These are phyloP conservation scores for Trachurus trachurus DNA, from an alignment of 2,797 vertebrate genomes.

Conservation along the genomic window DNA sequence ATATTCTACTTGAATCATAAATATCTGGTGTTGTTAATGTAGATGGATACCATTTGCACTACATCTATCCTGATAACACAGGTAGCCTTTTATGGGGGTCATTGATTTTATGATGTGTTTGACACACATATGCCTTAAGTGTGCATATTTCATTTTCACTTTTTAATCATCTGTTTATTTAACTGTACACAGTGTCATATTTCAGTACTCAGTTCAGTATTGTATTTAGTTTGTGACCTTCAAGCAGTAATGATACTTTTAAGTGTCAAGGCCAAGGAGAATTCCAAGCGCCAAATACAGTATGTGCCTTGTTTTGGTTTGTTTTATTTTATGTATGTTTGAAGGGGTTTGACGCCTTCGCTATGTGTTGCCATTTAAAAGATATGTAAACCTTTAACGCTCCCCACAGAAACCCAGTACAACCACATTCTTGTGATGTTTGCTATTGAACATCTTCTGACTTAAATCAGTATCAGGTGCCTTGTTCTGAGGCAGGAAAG, in stretches of 20 bases:
- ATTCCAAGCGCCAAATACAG: neutral
- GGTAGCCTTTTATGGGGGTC: neutral
- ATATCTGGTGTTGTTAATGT: neutral
- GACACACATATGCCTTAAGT: neutral
- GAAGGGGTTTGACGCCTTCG: neutral
- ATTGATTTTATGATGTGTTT: neutral
- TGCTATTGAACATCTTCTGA: conserved; percentile 4
- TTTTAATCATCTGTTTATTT: neutral
- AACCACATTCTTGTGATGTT: conserved; percentile 49
- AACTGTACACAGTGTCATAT: neutral
- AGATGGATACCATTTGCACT: neutral
- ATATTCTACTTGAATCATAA: neutral
- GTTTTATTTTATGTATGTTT: neutral
- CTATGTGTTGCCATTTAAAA: neutral
- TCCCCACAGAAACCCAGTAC: conserved; percentile 30
- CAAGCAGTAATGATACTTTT: neutral
- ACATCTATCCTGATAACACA: neutral
- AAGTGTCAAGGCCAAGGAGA: neutral
- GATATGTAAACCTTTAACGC: neutral
- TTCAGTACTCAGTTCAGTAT: neutral
- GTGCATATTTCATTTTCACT: neutral
- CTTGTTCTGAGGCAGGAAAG: neutral
- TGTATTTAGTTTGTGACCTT: neutral
- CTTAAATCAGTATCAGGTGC: conserved; percentile 10
- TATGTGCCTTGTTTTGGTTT: neutral